Evolutionary conservation across 2,797 vertebrate species (phyloP).

Genomic region (Euthynnus affinis): DNA sequence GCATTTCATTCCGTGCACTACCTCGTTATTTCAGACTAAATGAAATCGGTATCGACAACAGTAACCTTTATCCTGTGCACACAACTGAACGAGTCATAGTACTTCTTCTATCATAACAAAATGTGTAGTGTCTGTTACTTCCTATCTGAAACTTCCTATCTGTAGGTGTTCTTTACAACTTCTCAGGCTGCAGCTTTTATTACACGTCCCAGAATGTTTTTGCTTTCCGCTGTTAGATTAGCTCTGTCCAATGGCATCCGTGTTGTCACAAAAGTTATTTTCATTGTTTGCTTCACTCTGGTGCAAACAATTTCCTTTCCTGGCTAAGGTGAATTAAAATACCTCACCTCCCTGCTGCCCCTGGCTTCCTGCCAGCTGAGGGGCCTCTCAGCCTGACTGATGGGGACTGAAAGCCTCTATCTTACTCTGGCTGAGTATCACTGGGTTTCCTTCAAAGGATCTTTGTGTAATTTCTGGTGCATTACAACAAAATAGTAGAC

Average conservation of each 20-base stretch:
- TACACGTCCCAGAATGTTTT: slow-evolving; percentile 6
- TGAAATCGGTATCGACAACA: no score
- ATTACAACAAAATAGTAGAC: not conserved
- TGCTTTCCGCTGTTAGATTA: slow-evolving; percentile 6
- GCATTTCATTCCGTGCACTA: no score
- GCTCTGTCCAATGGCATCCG: slow-evolving; percentile 1
- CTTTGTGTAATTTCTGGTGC: not conserved
- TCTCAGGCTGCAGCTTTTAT: not conserved
- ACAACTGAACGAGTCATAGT: no score
- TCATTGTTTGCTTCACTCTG: slow-evolving; percentile 43
- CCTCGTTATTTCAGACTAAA: no score
- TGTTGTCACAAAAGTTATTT: slow-evolving; percentile 30
- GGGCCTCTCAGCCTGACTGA: slow-evolving; percentile 52
- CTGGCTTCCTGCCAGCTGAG: slow-evolving; percentile 54
- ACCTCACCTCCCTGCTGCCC: slow-evolving; percentile 68
- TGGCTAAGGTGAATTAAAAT: slow-evolving; percentile 71
- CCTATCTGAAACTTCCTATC: not conserved
- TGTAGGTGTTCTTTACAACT: not conserved
- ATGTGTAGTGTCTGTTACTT: not conserved
- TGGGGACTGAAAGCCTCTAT: slow-evolving; percentile 35
- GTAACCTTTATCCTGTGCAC: no score
- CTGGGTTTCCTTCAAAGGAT: slow-evolving; percentile 12
- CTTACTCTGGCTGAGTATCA: slow-evolving; percentile 23
- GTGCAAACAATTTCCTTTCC: slow-evolving; percentile 67
- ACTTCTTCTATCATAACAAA: not conserved